phyloP scores from a whole-genome alignment of 1,140 invertebrate genomes.

The Neoseiulus cucumeris region DNA sequence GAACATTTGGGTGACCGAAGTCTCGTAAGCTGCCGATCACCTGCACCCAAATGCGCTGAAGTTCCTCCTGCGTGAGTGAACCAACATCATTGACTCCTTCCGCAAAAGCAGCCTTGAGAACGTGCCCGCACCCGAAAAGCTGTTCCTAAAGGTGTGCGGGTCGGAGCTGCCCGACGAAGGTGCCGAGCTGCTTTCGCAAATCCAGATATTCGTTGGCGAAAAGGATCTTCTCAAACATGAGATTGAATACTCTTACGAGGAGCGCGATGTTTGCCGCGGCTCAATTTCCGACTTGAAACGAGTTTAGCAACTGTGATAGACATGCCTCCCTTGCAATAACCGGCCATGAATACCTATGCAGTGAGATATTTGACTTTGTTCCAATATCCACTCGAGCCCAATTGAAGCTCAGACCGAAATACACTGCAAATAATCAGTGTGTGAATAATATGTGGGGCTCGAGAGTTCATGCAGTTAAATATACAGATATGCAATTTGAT shows the following conservation, averaged over 20 bases:
- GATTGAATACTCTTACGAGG: background rate
- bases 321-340: no score
- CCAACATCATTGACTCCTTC: constrained; percentile 57
- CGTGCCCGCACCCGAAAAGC: constrained; percentile 39
- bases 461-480: no score
- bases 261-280: no score
- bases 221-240: background rate
- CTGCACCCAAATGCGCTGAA: constrained; percentile 54
- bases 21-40: constrained; percentile 65
- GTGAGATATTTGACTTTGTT: no score
- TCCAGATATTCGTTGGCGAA: constrained; percentile 2
- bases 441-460: no score
- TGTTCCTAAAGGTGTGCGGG: constrained; percentile 47
- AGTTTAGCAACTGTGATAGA: no score
- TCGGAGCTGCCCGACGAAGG: constrained; percentile 28
- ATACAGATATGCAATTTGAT: no score
- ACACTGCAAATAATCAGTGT: no score
- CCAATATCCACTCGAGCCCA: no score
- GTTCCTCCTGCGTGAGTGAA: constrained; percentile 59
- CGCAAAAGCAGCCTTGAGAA: constrained; percentile 39
- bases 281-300: no score
- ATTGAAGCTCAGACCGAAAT: no score
- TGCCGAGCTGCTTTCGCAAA: constrained; percentile 9
- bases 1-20: constrained; percentile 72
- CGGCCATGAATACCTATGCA: no score